Percentiles rank a stretch among this genome's conserved stretches.
These are phyloP conservation scores for Propsilocerus akamusi DNA, from an alignment of 1,140 invertebrate species.

Conservation along the genomic window DNA sequence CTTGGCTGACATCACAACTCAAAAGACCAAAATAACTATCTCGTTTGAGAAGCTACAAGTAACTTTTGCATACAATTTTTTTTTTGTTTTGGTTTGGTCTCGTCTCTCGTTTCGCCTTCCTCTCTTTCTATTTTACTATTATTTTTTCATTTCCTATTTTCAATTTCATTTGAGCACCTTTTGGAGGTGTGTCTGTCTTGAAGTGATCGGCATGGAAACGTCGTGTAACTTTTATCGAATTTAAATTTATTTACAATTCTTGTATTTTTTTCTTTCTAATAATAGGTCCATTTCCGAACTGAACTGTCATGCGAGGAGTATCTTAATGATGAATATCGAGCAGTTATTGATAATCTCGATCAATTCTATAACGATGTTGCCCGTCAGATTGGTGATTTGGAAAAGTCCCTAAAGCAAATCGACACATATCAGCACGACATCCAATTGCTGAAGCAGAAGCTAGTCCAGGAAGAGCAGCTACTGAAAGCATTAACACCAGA, in stretches of 20 bases:
- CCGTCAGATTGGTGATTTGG: constrained; percentile 49
- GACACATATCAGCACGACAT: constrained; percentile 80
- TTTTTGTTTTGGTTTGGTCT: not conserved
- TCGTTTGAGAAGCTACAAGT: constrained; percentile 84
- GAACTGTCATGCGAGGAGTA: constrained; percentile 61
- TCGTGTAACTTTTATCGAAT: not conserved
- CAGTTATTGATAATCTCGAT: constrained; percentile 47
- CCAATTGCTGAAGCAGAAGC: constrained; percentile 59
- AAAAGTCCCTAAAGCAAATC: constrained; percentile 62
- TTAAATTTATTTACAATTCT: constrained; percentile 9
- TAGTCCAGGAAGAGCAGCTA: constrained; percentile 71
- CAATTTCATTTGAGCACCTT: no score
- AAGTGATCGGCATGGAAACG: not conserved
- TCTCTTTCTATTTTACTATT: not conserved
- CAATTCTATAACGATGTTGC: constrained; percentile 40
- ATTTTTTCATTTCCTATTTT: not conserved
- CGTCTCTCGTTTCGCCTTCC: not conserved
- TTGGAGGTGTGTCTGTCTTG: not conserved
- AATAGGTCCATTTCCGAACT: constrained; percentile 74
- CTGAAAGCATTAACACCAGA: constrained; percentile 60
- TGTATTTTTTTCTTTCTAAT: no score
- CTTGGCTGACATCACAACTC: constrained; percentile 68
- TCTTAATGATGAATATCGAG: constrained; percentile 48
- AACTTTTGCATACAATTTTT: constrained; percentile 17
- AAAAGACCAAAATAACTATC: constrained; percentile 76